Evolutionary conservation across 92 coral and sea anemone genomes (phyloP).

Genomic region (Chrysogorgia sp.): DNA sequence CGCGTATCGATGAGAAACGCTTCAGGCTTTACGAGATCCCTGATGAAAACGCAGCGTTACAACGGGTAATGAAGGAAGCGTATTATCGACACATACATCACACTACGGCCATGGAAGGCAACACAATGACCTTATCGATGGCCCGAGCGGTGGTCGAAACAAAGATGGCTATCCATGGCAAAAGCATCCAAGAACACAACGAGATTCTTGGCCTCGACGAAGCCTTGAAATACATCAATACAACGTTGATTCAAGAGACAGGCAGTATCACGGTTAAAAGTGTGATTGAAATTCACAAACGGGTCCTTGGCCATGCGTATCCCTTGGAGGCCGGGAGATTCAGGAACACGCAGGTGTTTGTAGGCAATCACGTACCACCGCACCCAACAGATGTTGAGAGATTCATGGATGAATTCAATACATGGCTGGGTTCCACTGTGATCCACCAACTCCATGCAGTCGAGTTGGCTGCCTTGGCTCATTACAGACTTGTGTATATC

Average conservation of each 20-base stretch:
- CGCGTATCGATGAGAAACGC: conserved; percentile 80
- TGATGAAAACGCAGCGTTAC: conserved; percentile 79
- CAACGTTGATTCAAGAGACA: conserved; percentile 77
- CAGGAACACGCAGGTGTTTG: conserved; percentile 87
- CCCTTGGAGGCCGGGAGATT: conserved; percentile 92
- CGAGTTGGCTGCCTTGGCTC: conserved; percentile 96
- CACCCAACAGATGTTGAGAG: conserved; percentile 81
- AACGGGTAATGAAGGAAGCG: conserved; percentile 93
- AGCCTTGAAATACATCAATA: conserved; percentile 86
- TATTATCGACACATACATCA: conserved; percentile 94
- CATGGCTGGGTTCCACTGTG: conserved; percentile 78
- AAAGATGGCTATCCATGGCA: conserved; percentile 91
- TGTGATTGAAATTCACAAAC: conserved; percentile 74
- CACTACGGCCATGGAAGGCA: conserved; percentile 97
- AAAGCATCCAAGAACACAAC: conserved; percentile 90
- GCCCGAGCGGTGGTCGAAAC: conserved; percentile 96
- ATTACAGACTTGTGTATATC: conserved; percentile 91
- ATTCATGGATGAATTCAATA: conserved; percentile 81
- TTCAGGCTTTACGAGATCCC: conserved; percentile 80
- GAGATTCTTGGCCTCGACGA: conserved; percentile 96
- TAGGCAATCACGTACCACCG: conserved; percentile 90
- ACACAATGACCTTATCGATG: conserved; percentile 98
- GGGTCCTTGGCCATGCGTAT: conserved; percentile 91
- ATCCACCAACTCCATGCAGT: conserved; percentile 82
- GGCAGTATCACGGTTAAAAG: conserved; percentile 72